phyloP scores from a whole-genome alignment of 2,888 invertebrate species.

The Plebejus melissa region DNA sequence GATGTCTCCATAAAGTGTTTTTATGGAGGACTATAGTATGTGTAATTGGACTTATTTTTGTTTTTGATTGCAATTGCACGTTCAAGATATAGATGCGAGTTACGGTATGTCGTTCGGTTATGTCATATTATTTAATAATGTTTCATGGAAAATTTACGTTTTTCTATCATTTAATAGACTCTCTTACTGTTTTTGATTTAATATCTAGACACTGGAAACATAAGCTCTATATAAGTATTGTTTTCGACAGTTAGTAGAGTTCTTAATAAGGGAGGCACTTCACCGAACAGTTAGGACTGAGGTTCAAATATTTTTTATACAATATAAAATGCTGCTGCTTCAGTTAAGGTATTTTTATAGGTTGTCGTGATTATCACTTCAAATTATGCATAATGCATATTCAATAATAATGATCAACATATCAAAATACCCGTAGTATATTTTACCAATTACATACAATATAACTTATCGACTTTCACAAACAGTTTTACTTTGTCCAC shows the following conservation, averaged over 20 bases:
- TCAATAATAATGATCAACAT: neutral
- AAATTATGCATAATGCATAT: neutral
- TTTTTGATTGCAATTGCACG: neutral
- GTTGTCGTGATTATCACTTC: neutral
- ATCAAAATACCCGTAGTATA: too few relatives aligned
- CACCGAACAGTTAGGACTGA: too few relatives aligned
- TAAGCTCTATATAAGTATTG: too few relatives aligned
- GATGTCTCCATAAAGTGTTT: slow-evolving; percentile 19
- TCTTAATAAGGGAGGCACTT: too few relatives aligned
- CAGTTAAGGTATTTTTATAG: neutral
- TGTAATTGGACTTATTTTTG: neutral
- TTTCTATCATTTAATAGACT: too few relatives aligned
- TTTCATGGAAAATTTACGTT: neutral
- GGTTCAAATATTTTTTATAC: too few relatives aligned
- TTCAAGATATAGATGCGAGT: neutral
- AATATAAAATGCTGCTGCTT: too few relatives aligned
- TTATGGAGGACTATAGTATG: neutral
- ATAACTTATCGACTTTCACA: neutral
- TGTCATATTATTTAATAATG: neutral
- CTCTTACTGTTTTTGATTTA: too few relatives aligned
- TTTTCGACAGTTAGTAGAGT: too few relatives aligned
- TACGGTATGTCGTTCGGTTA: neutral
- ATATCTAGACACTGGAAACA: too few relatives aligned
- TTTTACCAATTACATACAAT: neutral
- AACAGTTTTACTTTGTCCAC: neutral